phyloP scores from a whole-genome alignment of 2,888 invertebrate genomes.

The Caradrina clavipalpis region DNA sequence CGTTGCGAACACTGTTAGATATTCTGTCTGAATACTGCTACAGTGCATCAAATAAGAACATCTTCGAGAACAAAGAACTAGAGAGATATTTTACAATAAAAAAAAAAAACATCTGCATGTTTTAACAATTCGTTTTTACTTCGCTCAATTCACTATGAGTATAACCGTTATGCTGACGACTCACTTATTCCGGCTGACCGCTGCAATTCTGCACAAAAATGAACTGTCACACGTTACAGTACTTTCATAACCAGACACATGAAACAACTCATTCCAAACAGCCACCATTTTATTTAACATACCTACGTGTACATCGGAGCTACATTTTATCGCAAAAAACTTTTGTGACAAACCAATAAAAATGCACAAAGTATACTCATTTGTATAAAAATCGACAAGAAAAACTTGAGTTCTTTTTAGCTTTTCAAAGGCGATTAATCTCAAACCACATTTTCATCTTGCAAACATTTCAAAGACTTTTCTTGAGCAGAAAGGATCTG shows the following conservation, averaged over 20 bases:
- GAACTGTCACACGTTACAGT: conserved; percentile 41
- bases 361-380: conserved; percentile 11
- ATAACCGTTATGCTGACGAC: conserved; percentile 32
- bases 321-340: not conserved
- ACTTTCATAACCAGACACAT: conserved; percentile 39
- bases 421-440: conserved; percentile 54
- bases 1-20: conserved; percentile 23
- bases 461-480: conserved; percentile 67
- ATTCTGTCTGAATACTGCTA: conserved; percentile 21
- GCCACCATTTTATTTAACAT: conserved; percentile 10
- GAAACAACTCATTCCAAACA: conserved; percentile 38
- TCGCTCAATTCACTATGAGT: conserved; percentile 28
- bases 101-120: not conserved
- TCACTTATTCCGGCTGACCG: conserved; percentile 25
- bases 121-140: conserved; percentile 11
- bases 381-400: conserved; percentile 7
- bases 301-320: not conserved
- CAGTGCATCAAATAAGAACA: conserved; percentile 19
- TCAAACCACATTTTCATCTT: conserved; percentile 59
- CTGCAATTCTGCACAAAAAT: conserved; percentile 48
- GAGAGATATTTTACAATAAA: conserved; percentile 2
- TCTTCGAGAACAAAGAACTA: conserved; percentile 9
- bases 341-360: conserved; percentile 12
- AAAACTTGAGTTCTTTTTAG: conserved; percentile 39
- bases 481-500: conserved; percentile 65